These are phyloP conservation scores for Caerostris extrusa DNA, from an alignment of 1,140 invertebrate genomes.

Conservation along the genomic window DNA sequence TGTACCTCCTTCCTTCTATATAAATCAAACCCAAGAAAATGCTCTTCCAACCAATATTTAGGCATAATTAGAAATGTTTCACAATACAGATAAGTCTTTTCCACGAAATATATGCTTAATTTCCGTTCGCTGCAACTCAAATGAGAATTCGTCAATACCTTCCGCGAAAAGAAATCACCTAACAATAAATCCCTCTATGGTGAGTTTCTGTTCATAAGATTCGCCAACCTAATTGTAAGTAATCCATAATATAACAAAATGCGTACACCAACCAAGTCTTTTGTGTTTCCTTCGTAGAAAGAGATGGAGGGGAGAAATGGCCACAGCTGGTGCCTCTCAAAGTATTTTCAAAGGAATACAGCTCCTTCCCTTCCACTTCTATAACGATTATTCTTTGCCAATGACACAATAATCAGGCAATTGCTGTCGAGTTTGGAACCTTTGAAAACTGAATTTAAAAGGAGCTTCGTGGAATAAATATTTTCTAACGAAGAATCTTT, in stretches of 20 bases:
- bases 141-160: slow-evolving; percentile 31
- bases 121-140: slow-evolving; percentile 41
- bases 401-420: slow-evolving; percentile 76
- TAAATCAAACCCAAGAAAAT: background rate
- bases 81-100: slow-evolving; percentile 34
- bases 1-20: background rate
- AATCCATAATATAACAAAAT: slow-evolving; percentile 76
- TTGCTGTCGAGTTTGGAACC: slow-evolving; percentile 65
- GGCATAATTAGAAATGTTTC: slow-evolving; percentile 19
- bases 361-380: slow-evolving; percentile 41
- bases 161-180: slow-evolving; percentile 33
- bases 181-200: slow-evolving; percentile 59
- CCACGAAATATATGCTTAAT: slow-evolving; percentile 42
- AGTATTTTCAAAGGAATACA: slow-evolving; percentile 62
- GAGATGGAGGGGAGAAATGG: slow-evolving; percentile 48
- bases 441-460: slow-evolving; percentile 73
- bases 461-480: slow-evolving; percentile 65
- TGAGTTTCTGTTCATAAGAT: slow-evolving; percentile 9
- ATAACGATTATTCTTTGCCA: slow-evolving; percentile 73
- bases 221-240: slow-evolving; percentile 69
- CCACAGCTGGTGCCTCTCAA: slow-evolving; percentile 68
- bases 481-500: slow-evolving; percentile 60
- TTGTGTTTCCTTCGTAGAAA: slow-evolving; percentile 30
- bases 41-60: background rate
- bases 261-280: slow-evolving; percentile 55